Conservation (phyloP, 2,113 vertebrate genomes). For the Centropristis striata region DNA sequence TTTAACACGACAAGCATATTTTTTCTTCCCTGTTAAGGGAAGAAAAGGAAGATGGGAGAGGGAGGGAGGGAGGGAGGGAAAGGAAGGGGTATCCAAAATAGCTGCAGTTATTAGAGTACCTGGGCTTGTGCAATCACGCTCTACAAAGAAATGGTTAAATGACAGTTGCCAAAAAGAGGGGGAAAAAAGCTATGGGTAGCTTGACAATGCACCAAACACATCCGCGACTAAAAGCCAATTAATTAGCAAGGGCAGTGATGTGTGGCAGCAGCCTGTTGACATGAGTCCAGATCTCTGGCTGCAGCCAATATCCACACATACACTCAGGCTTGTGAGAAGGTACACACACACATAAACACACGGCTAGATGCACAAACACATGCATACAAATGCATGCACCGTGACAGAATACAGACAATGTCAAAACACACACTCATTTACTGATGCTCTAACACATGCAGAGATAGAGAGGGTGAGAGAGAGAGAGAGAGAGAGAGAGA, state of each 20-base stretch:
- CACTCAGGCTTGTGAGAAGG: conserved; percentile 36
- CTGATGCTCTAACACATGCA: not conserved
- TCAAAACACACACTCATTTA: conserved; percentile 33
- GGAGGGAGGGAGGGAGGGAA: not conserved
- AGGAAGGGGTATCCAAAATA: conserved; percentile 23
- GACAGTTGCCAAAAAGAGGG: conserved; percentile 69
- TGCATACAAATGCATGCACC: conserved; percentile 18
- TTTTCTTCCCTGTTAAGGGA: not conserved
- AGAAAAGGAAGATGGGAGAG: not conserved
- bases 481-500: not conserved
- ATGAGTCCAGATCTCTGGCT: conserved; percentile 83
- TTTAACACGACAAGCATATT: conserved; percentile 29
- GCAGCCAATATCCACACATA: conserved; percentile 76
- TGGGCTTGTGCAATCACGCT: conserved; percentile 26
- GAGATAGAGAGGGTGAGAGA: not conserved
- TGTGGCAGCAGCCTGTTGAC: conserved; percentile 88
- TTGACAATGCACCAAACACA: conserved; percentile 86
- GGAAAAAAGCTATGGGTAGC: conserved; percentile 59
- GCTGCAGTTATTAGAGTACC: conserved; percentile 39
- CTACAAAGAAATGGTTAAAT: conserved; percentile 67
- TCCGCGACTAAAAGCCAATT: conserved; percentile 87
- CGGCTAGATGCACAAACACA: conserved; percentile 37
- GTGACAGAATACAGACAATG: conserved; percentile 54
- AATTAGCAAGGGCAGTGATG: conserved; percentile 86
- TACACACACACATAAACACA: conserved; percentile 38